These are phyloP conservation scores for Heteropelma amictum DNA, from an alignment of 2,888 invertebrate genomes.

Conservation along the genomic window DNA sequence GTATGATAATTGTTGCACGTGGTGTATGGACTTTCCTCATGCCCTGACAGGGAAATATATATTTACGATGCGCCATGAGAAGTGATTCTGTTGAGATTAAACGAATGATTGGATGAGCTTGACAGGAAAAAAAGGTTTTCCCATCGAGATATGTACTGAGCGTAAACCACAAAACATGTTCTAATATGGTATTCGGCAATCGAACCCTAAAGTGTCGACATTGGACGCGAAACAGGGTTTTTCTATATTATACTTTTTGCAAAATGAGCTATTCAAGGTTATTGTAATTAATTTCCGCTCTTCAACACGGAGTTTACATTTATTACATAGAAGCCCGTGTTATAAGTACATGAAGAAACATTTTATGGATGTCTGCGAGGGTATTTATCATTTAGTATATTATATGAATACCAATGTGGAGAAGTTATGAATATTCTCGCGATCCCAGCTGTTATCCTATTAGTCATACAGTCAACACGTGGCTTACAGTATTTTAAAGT, in stretches of 20 bases:
- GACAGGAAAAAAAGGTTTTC: not conserved
- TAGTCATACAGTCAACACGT: not conserved
- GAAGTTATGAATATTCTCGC: not conserved
- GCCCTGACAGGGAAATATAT: slow-evolving; percentile 12
- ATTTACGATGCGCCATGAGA: no score
- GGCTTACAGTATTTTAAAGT: not conserved
- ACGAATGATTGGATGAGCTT: no score
- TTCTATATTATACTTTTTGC: not conserved
- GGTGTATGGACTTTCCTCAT: slow-evolving; percentile 12
- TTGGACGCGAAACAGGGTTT: not conserved
- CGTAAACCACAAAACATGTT: not conserved
- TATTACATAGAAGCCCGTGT: not conserved
- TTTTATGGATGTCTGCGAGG: not conserved
- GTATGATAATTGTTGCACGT: slow-evolving; percentile 16
- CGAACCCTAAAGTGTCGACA: not conserved
- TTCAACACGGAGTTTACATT: not conserved
- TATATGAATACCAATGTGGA: not conserved
- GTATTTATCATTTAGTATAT: not conserved
- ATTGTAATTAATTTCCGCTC: not conserved
- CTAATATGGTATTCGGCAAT: not conserved
- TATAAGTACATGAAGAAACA: not conserved
- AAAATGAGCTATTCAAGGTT: not conserved
- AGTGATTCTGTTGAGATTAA: no score
- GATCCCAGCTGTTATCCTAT: no score
- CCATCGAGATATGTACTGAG: not conserved